Conservation (phyloP, 2,888 invertebrate genomes). For the Noctua pronuba region DNA sequence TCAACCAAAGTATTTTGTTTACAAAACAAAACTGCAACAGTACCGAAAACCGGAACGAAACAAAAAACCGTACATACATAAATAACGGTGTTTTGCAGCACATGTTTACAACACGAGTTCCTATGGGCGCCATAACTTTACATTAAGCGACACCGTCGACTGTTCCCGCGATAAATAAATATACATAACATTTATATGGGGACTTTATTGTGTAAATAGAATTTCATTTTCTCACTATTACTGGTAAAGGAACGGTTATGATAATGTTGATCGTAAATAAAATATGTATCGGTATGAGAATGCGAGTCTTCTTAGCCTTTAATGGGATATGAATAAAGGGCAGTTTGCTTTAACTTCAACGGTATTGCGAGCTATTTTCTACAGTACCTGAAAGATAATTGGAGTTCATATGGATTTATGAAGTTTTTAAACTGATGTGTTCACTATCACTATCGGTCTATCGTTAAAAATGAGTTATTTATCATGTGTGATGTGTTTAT, state of each 20-base stretch:
- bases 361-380: neutral
- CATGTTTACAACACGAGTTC: conserved; percentile 67
- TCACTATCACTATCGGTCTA: too few relatives aligned
- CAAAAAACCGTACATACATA: conserved; percentile 54
- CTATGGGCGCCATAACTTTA: conserved; percentile 72
- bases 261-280: conserved; percentile 31
- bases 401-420: neutral
- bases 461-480: too few relatives aligned
- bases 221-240: conserved; percentile 58
- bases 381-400: neutral
- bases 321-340: neutral
- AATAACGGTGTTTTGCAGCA: conserved; percentile 63
- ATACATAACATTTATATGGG: conserved; percentile 56
- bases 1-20: conserved; percentile 16
- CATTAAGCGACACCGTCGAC: conserved; percentile 65
- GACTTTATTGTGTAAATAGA: conserved; percentile 54
- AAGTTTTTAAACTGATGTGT: neutral
- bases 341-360: neutral
- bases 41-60: conserved; percentile 24
- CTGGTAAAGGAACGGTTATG: conserved; percentile 14
- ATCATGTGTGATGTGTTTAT: too few relatives aligned
- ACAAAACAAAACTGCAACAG: conserved; percentile 30
- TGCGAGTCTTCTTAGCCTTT: conserved; percentile 2
- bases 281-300: conserved; percentile 12
- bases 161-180: conserved; percentile 58